A percentile compares a stretch with the other conserved stretches of the same genome.
phyloP scores from a whole-genome alignment of 2,797 vertebrate genomes.

The Neosilurus hyrtlii region DNA sequence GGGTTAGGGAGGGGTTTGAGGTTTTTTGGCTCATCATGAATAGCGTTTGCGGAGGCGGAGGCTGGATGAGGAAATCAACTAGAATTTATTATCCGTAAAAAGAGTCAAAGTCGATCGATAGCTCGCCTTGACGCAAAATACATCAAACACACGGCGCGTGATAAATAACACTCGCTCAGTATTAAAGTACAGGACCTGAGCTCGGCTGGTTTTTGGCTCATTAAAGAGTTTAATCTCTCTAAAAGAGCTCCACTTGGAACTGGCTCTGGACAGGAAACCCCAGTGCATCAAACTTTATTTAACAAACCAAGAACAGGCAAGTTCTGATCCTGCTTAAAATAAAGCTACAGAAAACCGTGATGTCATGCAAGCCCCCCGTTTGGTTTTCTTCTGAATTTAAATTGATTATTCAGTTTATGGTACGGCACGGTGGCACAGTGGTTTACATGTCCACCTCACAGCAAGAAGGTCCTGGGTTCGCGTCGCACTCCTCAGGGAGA shows the following conservation, averaged over 20 bases:
- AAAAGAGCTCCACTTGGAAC: constrained; percentile 4
- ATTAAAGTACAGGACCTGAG: background rate
- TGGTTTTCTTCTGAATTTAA: background rate
- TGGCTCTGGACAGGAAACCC: background rate
- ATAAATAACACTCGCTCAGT: background rate
- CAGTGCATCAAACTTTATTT: background rate
- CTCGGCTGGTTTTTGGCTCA: background rate
- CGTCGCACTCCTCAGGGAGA: too few relatives aligned
- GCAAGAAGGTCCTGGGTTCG: too few relatives aligned
- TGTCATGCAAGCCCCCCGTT: background rate
- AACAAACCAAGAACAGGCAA: background rate
- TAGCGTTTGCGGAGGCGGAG: background rate
- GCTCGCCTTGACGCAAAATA: background rate
- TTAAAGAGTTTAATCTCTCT: background rate
- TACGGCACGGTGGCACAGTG: background rate
- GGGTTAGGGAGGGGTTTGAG: background rate
- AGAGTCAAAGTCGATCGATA: constrained; percentile 20
- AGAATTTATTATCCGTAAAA: constrained; percentile 24
- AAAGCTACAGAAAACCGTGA: background rate
- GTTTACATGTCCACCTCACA: too few relatives aligned
- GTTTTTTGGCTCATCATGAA: background rate
- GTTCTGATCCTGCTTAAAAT: background rate
- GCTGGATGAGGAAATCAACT: background rate
- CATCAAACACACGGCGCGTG: constrained; percentile 17
- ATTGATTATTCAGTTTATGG: background rate